phyloP scores from a whole-genome alignment of 2,113 vertebrate species.

The Phocoena sinus region DNA sequence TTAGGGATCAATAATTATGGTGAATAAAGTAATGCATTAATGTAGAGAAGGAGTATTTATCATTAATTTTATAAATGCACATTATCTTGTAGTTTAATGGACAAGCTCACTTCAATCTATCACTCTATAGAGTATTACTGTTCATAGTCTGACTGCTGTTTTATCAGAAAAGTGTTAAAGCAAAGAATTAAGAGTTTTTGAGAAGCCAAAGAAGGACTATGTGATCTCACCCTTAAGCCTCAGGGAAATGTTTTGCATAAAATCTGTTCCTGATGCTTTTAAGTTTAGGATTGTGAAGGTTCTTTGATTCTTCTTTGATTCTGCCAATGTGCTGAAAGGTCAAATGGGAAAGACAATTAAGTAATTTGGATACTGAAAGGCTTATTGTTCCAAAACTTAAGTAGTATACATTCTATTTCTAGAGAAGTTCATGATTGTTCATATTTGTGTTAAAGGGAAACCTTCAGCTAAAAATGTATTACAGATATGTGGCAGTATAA shows the following conservation, averaged over 20 bases:
- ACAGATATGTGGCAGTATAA: neutral
- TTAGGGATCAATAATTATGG: constrained; percentile 59
- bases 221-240: constrained; percentile 50
- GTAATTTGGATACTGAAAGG: constrained; percentile 33
- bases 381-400: constrained; percentile 45
- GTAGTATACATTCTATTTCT: neutral
- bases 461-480: neutral
- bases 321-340: constrained; percentile 29
- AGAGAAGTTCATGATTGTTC: neutral
- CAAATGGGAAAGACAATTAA: constrained; percentile 49
- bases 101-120: neutral
- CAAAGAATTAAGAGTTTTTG: constrained; percentile 35
- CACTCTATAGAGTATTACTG: neutral
- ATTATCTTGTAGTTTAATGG: constrained; percentile 41
- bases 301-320: constrained; percentile 57
- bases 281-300: constrained; percentile 25
- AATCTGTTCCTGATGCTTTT: constrained; percentile 59
- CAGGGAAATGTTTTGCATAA: constrained; percentile 43
- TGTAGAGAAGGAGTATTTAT: constrained; percentile 24
- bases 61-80: constrained; percentile 36
- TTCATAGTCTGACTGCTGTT: constrained; percentile 15
- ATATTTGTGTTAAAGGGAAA: neutral
- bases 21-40: constrained; percentile 46
- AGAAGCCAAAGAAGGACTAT: constrained; percentile 26
- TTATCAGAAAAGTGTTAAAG: constrained; percentile 36